These are phyloP conservation scores for Neomonachus schauinslandi DNA, from an alignment of 2,113 vertebrate species.

Conservation along the genomic window DNA sequence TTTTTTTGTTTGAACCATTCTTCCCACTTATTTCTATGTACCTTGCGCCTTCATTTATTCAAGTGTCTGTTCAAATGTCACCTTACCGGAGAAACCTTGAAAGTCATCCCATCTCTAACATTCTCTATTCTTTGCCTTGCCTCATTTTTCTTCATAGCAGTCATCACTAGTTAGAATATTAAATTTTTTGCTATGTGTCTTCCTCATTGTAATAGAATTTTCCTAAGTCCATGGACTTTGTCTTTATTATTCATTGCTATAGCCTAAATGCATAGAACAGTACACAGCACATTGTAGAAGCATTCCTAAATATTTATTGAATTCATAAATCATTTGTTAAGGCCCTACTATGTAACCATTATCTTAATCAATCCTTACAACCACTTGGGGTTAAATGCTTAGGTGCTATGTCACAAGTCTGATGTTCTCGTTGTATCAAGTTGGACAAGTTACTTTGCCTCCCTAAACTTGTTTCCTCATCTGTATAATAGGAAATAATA, in stretches of 20 bases:
- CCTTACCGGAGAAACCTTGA: slow-evolving; percentile 6
- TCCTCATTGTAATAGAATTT: neutral
- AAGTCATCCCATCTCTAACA: neutral
- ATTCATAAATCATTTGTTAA: neutral
- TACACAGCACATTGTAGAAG: neutral
- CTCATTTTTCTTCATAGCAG: neutral
- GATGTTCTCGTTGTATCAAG: neutral
- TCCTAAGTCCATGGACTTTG: neutral
- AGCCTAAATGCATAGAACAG: neutral
- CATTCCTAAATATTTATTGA: neutral
- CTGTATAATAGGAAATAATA: neutral
- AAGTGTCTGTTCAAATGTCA: neutral
- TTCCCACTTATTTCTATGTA: neutral
- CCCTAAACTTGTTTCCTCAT: neutral
- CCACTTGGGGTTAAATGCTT: neutral
- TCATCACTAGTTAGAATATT: neutral
- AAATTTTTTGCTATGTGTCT: neutral
- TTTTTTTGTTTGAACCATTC: neutral
- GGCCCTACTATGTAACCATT: neutral
- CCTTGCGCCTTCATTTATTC: neutral
- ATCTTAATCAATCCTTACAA: neutral
- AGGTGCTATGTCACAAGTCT: neutral
- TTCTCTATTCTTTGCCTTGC: neutral
- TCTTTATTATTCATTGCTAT: neutral
- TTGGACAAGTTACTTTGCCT: neutral